A percentile compares a stretch with the other conserved stretches of the same genome.
These are phyloP conservation scores for Batillaria attramentaria DNA, from an alignment of 1,140 invertebrate genomes.

Conservation along the genomic window DNA sequence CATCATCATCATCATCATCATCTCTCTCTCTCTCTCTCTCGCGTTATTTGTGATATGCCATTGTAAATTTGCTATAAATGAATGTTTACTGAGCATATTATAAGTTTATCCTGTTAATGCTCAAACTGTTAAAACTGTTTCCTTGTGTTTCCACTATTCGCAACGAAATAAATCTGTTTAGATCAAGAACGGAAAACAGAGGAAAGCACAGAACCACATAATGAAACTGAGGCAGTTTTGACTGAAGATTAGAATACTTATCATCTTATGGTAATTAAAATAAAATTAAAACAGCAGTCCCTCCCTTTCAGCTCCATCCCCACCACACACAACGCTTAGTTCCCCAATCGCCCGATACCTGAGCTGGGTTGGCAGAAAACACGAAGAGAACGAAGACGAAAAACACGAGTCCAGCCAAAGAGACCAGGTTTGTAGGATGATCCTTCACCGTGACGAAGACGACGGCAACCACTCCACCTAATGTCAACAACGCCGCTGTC, in stretches of 20 bases:
- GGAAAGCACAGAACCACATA: not conserved
- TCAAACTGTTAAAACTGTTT: not conserved
- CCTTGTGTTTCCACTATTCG: not conserved
- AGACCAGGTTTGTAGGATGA: slow-evolving; percentile 60
- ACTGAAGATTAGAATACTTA: not conserved
- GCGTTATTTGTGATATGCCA: too few species aligned
- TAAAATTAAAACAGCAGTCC: too few species aligned
- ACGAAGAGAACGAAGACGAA: slow-evolving; percentile 61
- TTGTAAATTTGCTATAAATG: too few species aligned
- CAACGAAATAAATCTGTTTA: too few species aligned
- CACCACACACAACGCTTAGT: not conserved
- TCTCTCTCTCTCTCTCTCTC: too few species aligned
- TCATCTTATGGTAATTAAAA: not conserved
- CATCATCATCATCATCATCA: not conserved
- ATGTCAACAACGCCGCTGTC: too few species aligned
- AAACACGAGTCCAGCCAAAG: slow-evolving; percentile 53
- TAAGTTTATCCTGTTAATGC: too few species aligned
- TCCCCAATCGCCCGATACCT: slow-evolving; percentile 36
- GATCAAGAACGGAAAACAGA: not conserved
- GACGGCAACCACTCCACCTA: slow-evolving; percentile 50
- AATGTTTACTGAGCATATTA: too few species aligned
- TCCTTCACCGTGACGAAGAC: slow-evolving; percentile 56
- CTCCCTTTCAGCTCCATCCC: too few species aligned
- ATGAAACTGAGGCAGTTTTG: not conserved
- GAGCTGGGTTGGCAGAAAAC: slow-evolving; percentile 57